Evolutionary conservation across 1,140 invertebrate species (phyloP), one percentile per base, ranked within the genome.

Genomic region (Drosophila pallidifrons): DNA sequence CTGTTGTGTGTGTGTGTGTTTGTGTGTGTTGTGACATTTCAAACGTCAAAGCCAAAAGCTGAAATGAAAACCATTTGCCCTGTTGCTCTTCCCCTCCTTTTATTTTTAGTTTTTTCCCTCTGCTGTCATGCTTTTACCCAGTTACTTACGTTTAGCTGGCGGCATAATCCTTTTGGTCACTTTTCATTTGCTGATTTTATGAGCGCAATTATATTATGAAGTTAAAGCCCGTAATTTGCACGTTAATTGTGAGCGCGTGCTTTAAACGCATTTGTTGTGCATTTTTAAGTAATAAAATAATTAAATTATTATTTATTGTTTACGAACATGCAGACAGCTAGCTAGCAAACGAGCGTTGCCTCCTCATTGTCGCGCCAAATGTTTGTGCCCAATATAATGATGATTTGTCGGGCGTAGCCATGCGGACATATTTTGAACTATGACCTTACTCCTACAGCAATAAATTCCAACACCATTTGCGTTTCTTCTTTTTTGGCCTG

Each of bases 281-380:
- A 79, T 68, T 82, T 88, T 81, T 75, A 82, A 83, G 74, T 81
- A 81, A 88, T 88, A 89, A 88, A 88, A 88, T 83, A 88, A 88
- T 88, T 88, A 88, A 83, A 81, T 82, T 80, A 80, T 88, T 83
- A 88, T 88, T 81, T 82, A 78, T 83, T 74, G 75, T 35, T 20
- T 13, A 20, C n/a, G 57, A 57, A 76, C 77, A 79, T 79, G 77
- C 55, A 76, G 55, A 35, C 71, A 5, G 15, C 28, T 32, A 5
- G 32, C 32, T 32, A 16, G 5, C 28, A 3, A 20, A 7, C 16
- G 61, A 47, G 28, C 15, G 58, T 32, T n/a, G 49, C 47, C 57
- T 5, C 15, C 30, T 63, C 16, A 16, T 30, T 35, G 28, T 46
- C 11, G 47, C 8, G 54, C 32, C 25, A 10, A 8, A 7, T 38